Percentiles rank a stretch among this genome's conserved stretches.
phyloP scores from a whole-genome alignment of 1,140 invertebrate species.

The Philopotamus ludificatus region DNA sequence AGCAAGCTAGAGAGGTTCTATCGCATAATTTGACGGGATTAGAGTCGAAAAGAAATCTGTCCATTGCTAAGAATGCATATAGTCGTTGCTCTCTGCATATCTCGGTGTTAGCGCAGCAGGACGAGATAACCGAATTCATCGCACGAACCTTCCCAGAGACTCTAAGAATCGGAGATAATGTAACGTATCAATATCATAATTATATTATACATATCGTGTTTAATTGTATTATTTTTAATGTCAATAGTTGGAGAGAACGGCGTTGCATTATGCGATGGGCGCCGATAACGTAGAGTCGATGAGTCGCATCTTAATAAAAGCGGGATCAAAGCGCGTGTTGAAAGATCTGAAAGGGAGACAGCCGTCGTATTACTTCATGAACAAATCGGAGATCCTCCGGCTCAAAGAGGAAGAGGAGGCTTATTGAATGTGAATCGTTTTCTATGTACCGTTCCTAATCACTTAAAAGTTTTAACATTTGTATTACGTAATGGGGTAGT shows the following conservation, averaged over 20 bases:
- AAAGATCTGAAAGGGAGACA: constrained; percentile 87
- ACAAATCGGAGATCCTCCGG: constrained; percentile 79
- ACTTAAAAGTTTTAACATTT: too few species aligned
- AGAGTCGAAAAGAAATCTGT: constrained; percentile 60
- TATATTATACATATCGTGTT: not conserved
- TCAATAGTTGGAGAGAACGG: constrained; percentile 64
- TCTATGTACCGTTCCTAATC: too few species aligned
- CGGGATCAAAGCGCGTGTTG: constrained; percentile 75
- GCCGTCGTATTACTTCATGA: constrained; percentile 90
- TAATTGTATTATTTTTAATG: not conserved
- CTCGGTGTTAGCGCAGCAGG: constrained; percentile 76
- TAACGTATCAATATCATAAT: constrained; percentile 54
- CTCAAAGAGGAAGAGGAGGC: constrained; percentile 84
- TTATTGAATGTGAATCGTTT: too few species aligned
- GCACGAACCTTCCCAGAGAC: constrained; percentile 71
- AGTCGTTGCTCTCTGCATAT: constrained; percentile 75
- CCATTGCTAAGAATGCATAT: constrained; percentile 72
- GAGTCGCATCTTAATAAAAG: constrained; percentile 75
- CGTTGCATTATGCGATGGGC: constrained; percentile 88
- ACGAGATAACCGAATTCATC: constrained; percentile 73
- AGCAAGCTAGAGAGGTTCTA: constrained; percentile 61
- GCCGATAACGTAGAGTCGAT: constrained; percentile 78
- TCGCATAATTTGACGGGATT: constrained; percentile 52
- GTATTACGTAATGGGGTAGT: too few species aligned
- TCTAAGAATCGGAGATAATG: constrained; percentile 78